phyloP scores from a whole-genome alignment of 2,797 vertebrate species.

The Gymnoscopelus braueri region DNA sequence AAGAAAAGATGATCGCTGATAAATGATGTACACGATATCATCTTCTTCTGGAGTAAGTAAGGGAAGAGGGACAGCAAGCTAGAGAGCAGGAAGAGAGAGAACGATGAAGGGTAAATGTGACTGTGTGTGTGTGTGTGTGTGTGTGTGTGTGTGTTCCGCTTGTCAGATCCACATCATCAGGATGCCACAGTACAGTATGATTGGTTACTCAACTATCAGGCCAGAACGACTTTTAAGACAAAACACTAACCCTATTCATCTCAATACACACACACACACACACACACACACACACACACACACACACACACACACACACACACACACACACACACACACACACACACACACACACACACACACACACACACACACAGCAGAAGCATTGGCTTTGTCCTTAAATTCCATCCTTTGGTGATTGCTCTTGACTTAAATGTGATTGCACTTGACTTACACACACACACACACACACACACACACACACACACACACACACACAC shows the following conservation, averaged over 20 bases:
- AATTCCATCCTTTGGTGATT: no score
- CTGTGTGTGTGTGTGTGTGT: constrained; percentile 23
- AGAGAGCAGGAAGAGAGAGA: background rate
- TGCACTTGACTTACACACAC: no score
- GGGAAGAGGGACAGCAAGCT: no score
- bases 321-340: constrained; percentile 7
- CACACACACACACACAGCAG: background rate
- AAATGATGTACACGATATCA: no score
- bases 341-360: background rate
- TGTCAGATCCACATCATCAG: constrained; percentile 35
- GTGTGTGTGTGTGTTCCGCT: constrained; percentile 25
- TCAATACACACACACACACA: constrained; percentile 12
- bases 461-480: no score
- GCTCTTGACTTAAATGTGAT: no score
- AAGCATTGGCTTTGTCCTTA: no score
- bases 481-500: no score
- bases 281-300: constrained; percentile 13
- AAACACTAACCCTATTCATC: constrained; percentile 46
- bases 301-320: constrained; percentile 41
- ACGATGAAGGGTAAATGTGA: no score
- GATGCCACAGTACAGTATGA: constrained; percentile 41
- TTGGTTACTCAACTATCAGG: constrained; percentile 52
- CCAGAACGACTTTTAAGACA: constrained; percentile 42
- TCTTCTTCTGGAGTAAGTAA: no score
- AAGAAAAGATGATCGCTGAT: no score